A percentile compares a stretch with the other conserved stretches of the same genome.
Evolutionary conservation across 2,113 vertebrate species (phyloP).

Genomic region (Paramisgurnus dabryanus): DNA sequence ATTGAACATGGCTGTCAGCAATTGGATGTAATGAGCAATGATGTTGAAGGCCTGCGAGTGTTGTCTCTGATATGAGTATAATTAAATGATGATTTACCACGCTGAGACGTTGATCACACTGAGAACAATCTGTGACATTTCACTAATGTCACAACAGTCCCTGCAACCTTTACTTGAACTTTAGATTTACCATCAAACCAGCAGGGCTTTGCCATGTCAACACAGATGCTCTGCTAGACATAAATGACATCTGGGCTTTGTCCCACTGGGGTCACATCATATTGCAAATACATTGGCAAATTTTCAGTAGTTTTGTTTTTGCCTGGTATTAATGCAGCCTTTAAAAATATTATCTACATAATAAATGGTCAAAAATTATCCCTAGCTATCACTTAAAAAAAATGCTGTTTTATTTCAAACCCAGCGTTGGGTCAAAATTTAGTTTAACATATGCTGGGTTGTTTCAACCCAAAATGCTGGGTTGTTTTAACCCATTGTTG

Average conservation of each 20-base stretch:
- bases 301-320: too few species aligned
- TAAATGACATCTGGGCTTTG: background rate
- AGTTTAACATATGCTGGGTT: too few species aligned
- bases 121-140: constrained; percentile 46
- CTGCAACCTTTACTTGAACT: constrained; percentile 41
- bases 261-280: too few species aligned
- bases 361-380: too few species aligned
- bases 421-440: too few species aligned
- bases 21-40: background rate
- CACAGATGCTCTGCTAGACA: background rate
- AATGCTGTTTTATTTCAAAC: too few species aligned
- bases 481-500: too few species aligned
- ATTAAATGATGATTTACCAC: background rate
- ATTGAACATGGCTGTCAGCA: background rate
- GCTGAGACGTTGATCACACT: background rate
- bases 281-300: too few species aligned
- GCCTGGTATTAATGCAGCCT: too few species aligned
- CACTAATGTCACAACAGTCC: constrained; percentile 16
- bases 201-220: background rate
- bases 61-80: background rate
- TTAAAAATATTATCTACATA: too few species aligned
- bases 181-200: constrained; percentile 26
- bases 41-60: background rate
- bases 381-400: too few species aligned
- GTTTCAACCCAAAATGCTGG: too few species aligned